Evolutionary conservation across 2,888 invertebrate genomes (phyloP), one percentile per base, ranked within the genome.

Genomic region (Leuctra nigra): DNA sequence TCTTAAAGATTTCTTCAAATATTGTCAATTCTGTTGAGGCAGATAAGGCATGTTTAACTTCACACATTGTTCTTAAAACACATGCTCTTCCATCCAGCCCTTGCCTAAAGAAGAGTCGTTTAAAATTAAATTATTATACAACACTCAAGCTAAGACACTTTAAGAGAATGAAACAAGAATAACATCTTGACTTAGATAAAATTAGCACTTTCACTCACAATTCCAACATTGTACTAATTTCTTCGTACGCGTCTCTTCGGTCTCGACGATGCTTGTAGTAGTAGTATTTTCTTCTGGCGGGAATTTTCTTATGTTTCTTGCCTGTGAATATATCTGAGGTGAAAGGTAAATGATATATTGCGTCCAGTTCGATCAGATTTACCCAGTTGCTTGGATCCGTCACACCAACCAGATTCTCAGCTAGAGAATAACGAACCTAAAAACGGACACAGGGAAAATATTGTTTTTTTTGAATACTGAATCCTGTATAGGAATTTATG

Each of bases 31-130:
- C n/a, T 23, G 18, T 23, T n/a, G 23, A 6, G n/a, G 20, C n/a
- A 3, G 44, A 16, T 44, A 44, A 44, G 23, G 23, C 22, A 23
- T 44, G 44, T 22, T 44, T 44, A 9, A 23, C 82, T 67, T 89
- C 89, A 68, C 89, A 89, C 0, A 89, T 71, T 0, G 87, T 82
- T 56, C 84, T 80, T 44, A 84, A 72, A 38, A 89, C 75, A 66
- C 89, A 89, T 6, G 80, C 75, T 47, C 82, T 74, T 0, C 89
- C 89, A 64, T 82, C 78, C 66, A 84, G 85, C 0, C 87, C 88
- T 82, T 87, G 86, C 60, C 89, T 89, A 76, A 16, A 50, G 13
- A 11, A 47, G 11, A 39, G 39, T 18, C 16, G n/a, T n/a, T n/a
- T n/a, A n/a, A n/a, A n/a, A n/a, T n/a, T n/a, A n/a, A n/a, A n/a